phyloP scores from a whole-genome alignment of 2,888 invertebrate species.

The Scaptomyza tumidula region DNA sequence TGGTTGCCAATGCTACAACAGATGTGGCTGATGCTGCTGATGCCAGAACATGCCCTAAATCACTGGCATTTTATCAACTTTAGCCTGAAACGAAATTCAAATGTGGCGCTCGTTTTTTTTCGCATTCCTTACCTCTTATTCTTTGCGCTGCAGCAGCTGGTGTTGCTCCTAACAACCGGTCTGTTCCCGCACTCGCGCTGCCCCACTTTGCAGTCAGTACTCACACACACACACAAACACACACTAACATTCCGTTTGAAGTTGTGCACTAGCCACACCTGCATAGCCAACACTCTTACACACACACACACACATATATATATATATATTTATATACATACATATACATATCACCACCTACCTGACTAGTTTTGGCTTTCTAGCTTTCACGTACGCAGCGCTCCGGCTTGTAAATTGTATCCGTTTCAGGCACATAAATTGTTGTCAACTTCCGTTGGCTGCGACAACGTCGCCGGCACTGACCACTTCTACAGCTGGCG shows the following conservation, averaged over 20 bases:
- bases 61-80: conserved; percentile 74
- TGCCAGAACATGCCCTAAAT: conserved; percentile 54
- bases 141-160: too few relatives aligned
- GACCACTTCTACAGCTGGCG: conserved; percentile 67
- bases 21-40: conserved; percentile 14
- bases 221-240: conserved; percentile 78
- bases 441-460: conserved; percentile 82
- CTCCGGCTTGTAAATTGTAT: conserved; percentile 82
- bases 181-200: conserved; percentile 30
- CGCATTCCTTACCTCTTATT: not conserved
- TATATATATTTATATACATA: not conserved
- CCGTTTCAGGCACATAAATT: conserved; percentile 83
- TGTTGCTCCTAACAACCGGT: conserved; percentile 37
- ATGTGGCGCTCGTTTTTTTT: conserved; percentile 51
- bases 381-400: conserved; percentile 54
- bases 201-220: conserved; percentile 77
- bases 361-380: conserved; percentile 10
- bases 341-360: too few relatives aligned
- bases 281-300: conserved; percentile 19
- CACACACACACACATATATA: conserved; percentile 13
- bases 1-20: conserved; percentile 20
- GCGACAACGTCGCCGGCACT: conserved; percentile 77
- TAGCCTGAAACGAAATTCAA: conserved; percentile 72
- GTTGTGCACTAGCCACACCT: conserved; percentile 60
- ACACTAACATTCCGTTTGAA: conserved; percentile 75